Evolutionary conservation across 2,113 vertebrate species (phyloP), one percentile per base, ranked within the genome.

Genomic region (Shinisaurus crocodilurus): DNA sequence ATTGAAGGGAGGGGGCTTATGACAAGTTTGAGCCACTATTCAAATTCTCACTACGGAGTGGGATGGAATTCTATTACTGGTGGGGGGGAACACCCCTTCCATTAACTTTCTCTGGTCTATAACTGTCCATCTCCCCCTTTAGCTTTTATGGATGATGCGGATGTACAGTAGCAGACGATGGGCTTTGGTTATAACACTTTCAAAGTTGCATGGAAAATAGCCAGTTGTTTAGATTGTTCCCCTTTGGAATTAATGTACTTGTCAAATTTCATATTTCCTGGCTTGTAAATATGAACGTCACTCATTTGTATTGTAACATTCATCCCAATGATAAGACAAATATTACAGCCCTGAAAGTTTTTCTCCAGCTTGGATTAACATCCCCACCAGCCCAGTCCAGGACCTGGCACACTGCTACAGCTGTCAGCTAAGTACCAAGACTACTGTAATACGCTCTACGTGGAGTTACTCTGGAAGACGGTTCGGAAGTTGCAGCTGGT

Each of bases 1-100:
- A 48, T 60, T 82, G 88, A 83, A 89, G 80, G 69, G 87, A 72
- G 69, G 50, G 48, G 45, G 54, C 5, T 89, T 45, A 74, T 23
- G 69, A 54, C n/a, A 18, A 45, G 15, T 32, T 50, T 54, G 69
- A 83, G 70, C 50, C 29, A 34, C 16, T 34, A 43, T 70, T 82
- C 88, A 82, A 72, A 25, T 82, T 82, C 50, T 89, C 50, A 75
- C 50, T 43, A 74, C 29, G 43, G 79, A 70, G 40, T 88, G 37
- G 65, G 23, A 12, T 74, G 67, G 48, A 72, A 57, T 74, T 74
- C 23, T 74, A 75, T 43, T 48, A 65, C 25, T 88, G 75, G 40
- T 23, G 13, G 54, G 37, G 60, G 34, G n/a, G 50, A 72, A 57
- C 48, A 15, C 48, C 34, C 48, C 9, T 16, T 54, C 23, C 29